phyloP scores from a whole-genome alignment of 92 coral and sea anemone genomes.

The Zoanthus gigantus region DNA sequence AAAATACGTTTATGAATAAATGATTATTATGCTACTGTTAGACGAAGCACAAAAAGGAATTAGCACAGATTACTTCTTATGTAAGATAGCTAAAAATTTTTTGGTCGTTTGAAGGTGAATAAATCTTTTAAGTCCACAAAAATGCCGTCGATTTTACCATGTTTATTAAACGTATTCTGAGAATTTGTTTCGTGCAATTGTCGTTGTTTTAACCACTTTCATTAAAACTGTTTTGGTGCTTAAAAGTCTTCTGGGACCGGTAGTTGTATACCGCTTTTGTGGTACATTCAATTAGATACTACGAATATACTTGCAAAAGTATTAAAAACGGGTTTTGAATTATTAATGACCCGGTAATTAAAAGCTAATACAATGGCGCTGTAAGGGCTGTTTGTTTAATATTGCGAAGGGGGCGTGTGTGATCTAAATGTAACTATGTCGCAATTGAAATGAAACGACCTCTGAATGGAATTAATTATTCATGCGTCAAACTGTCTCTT shows the following conservation, averaged over 20 bases:
- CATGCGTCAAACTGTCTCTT: constrained; percentile 43
- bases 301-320: constrained; percentile 63
- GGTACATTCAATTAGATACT: constrained; percentile 64
- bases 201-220: neutral
- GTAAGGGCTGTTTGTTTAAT: constrained; percentile 38
- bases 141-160: neutral
- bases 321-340: constrained; percentile 57
- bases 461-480: constrained; percentile 35
- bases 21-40: neutral
- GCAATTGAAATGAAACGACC: constrained; percentile 58
- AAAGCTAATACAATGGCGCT: constrained; percentile 54
- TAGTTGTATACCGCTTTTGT: constrained; percentile 62
- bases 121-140: neutral
- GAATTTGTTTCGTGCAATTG: constrained; percentile 22
- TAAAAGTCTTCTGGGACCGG: constrained; percentile 65
- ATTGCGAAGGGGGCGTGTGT: constrained; percentile 38
- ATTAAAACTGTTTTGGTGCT: constrained; percentile 44
- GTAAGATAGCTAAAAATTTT: neutral
- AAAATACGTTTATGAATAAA: constrained; percentile 27
- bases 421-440: constrained; percentile 75
- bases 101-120: neutral
- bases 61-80: constrained; percentile 7
- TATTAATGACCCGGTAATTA: constrained; percentile 74
- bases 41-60: neutral
- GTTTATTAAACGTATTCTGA: neutral